phyloP scores from a whole-genome alignment of 2,113 vertebrate genomes.

The Plotosus lineatus region DNA sequence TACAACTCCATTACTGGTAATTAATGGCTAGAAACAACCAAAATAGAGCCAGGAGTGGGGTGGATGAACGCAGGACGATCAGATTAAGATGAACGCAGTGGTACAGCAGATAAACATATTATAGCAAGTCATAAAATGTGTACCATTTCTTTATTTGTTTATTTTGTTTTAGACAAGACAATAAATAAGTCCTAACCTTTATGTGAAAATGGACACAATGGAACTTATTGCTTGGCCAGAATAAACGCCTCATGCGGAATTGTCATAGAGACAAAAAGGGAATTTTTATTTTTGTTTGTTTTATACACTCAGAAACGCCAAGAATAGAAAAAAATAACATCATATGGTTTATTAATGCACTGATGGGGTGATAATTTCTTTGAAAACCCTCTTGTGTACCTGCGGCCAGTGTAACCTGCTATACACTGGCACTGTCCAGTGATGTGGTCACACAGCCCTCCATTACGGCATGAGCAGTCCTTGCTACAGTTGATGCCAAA shows the following conservation, averaged over 20 bases:
- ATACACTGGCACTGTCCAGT: slow-evolving; percentile 89
- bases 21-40: slow-evolving; percentile 72
- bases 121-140: slow-evolving; percentile 6
- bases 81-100: slow-evolving; percentile 58
- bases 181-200: not conserved
- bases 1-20: slow-evolving; percentile 75
- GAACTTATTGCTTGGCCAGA: not conserved
- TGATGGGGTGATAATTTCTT: not conserved
- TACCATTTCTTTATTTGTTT: not conserved
- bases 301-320: not conserved
- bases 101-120: slow-evolving; percentile 49
- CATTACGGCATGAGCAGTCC: slow-evolving; percentile 93
- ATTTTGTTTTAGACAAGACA: not conserved
- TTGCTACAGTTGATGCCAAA: slow-evolving; percentile 95
- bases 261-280: slow-evolving; percentile 2
- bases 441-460: slow-evolving; percentile 92
- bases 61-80: slow-evolving; percentile 63
- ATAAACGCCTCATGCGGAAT: not conserved
- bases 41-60: slow-evolving; percentile 62
- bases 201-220: slow-evolving; percentile 2
- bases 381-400: slow-evolving; percentile 73
- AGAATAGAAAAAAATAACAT: not conserved
- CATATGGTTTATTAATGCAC: not conserved
- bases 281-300: not conserved
- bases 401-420: slow-evolving; percentile 91